Conservation (phyloP, 1,140 invertebrate genomes). For the Drosophila pseudoobscura region DNA sequence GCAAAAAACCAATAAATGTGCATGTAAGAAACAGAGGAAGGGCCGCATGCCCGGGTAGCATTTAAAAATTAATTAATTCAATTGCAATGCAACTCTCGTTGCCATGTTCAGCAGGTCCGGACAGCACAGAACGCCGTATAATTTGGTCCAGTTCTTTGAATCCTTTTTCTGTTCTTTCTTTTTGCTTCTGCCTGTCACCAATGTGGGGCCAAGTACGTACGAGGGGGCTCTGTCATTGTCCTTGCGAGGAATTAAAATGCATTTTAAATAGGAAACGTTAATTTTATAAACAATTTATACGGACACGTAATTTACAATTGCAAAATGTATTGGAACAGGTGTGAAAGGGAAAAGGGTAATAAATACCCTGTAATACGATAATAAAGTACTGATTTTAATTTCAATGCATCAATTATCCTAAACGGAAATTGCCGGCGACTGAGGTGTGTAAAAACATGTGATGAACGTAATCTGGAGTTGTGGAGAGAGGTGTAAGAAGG, state of each 20-base stretch:
- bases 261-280: constrained; percentile 54
- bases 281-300: constrained; percentile 55
- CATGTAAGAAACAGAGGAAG: constrained; percentile 21
- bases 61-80: constrained; percentile 77
- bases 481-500: no score
- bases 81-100: constrained; percentile 56
- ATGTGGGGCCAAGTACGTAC: neutral
- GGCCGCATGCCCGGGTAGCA: constrained; percentile 21
- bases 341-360: constrained; percentile 2
- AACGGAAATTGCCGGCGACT: neutral
- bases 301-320: constrained; percentile 43
- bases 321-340: constrained; percentile 22
- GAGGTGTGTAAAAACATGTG: neutral
- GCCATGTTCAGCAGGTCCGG: constrained; percentile 26
- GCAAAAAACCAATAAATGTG: constrained; percentile 68
- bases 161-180: constrained; percentile 7
- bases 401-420: constrained; percentile 8
- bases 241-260: constrained; percentile 47
- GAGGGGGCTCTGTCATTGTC: constrained; percentile 50
- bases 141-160: constrained; percentile 54
- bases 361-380: neutral
- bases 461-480: neutral
- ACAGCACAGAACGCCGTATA: constrained; percentile 29
- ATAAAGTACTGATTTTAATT: constrained; percentile 14
- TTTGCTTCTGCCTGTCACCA: neutral